Percentiles rank a stretch among this genome's conserved stretches.
These are phyloP conservation scores for Dendroctonus ponderosae DNA, from an alignment of 1,140 invertebrate species.

Conservation along the genomic window DNA sequence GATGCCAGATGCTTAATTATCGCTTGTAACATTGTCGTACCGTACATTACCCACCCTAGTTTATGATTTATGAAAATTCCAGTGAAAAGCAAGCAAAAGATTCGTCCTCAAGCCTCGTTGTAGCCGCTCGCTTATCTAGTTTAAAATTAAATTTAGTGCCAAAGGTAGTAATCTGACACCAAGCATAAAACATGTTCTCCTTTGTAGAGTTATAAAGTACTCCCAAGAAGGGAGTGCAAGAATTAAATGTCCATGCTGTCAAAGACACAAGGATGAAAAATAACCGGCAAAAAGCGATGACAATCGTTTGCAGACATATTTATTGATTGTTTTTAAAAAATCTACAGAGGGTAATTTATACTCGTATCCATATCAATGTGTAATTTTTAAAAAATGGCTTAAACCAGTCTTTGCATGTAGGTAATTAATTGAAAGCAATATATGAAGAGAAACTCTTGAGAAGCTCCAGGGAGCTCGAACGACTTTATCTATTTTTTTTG, in stretches of 20 bases:
- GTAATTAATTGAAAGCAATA: no score
- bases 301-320: constrained; percentile 13
- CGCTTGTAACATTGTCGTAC: neutral
- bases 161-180: constrained; percentile 15
- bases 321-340: constrained; percentile 11
- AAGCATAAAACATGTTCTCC: constrained; percentile 13
- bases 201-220: constrained; percentile 14
- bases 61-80: constrained; percentile 3
- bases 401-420: no score
- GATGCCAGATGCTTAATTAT: constrained; percentile 5
- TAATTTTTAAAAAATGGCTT: no score
- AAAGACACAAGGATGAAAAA: constrained; percentile 6
- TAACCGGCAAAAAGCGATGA: constrained; percentile 13
- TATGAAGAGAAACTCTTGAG: no score
- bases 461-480: no score
- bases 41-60: constrained; percentile 6
- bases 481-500: no score
- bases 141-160: constrained; percentile 21
- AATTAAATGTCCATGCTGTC: constrained; percentile 5
- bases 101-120: neutral
- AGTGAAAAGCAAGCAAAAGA: neutral
- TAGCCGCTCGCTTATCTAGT: constrained; percentile 8
- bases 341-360: constrained; percentile 3
- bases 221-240: constrained; percentile 5
- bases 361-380: no score